Evolutionary conservation across 2,797 vertebrate genomes (phyloP), one percentile per base, ranked within the genome.

Genomic region (Hydrocynus forskahlii): DNA sequence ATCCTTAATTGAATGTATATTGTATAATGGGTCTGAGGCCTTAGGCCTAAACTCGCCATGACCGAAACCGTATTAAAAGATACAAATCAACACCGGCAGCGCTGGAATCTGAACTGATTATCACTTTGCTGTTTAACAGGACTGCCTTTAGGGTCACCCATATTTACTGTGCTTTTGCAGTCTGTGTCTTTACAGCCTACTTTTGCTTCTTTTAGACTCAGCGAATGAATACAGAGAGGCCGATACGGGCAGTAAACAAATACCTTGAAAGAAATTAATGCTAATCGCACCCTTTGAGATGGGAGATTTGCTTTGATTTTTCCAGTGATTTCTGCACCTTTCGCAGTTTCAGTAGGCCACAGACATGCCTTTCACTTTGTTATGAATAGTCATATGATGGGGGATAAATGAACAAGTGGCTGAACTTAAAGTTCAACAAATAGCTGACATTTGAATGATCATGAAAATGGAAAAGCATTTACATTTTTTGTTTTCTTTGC

Each of bases 1-100:
- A 68, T 57, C 21, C 70, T 52, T 67, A 67, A 78, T 70, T 75
- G 52, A 66, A 73, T 72, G 70, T 25, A 59, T 76, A 55, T 68
- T 77, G 21, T 25, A 19, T 63, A 81, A 71, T 79, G 60, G 70
- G 62, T 59, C 35, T 29, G 29, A n/a, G 43, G 63, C 79, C 69
- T 62, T 14, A 70, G 70, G 73, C 38, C 55, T 66, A 52, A 52
- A 43, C 72, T 43, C 6, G 40, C 62, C 10, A 25, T 68, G 45
- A 63, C 45, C 60, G 54, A 14, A 54, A 45, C 29, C n/a, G 29
- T 5, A 21, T 35, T 8, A 52, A 55, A 9, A n/a, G 29, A 76
- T 76, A 7, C 52, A 78, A 76, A 54, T 66, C n/a, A 40, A 62
- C 69, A 52, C 3, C 63, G 57, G 16, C 63, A 67, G 67, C 60